These are phyloP conservation scores for Lampris incognitus DNA, from an alignment of 2,113 vertebrate species.

Conservation along the genomic window DNA sequence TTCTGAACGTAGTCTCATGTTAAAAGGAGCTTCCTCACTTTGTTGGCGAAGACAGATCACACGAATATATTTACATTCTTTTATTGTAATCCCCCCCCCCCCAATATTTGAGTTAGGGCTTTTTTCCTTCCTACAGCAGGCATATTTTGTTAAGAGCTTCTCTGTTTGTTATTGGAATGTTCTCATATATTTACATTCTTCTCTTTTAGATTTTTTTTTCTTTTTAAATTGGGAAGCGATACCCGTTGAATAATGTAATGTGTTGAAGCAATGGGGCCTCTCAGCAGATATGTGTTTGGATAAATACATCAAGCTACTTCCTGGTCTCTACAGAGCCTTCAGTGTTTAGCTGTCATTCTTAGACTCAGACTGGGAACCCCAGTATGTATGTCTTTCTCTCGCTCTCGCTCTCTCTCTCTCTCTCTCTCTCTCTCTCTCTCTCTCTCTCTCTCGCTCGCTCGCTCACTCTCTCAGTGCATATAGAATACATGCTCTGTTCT, in stretches of 20 bases:
- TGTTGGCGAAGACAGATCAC: not conserved
- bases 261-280: conserved; percentile 54
- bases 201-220: not conserved
- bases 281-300: conserved; percentile 76
- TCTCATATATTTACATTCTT: not conserved
- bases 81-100: no score
- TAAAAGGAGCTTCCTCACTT: not conserved
- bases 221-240: conserved; percentile 23
- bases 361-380: conserved; percentile 66
- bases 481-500: conserved; percentile 77
- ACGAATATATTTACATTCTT: no score
- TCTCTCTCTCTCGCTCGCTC: conserved; percentile 35
- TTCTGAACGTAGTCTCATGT: not conserved
- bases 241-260: conserved; percentile 37
- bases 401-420: conserved; percentile 13
- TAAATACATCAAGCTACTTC: conserved; percentile 78
- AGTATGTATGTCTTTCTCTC: conserved; percentile 20
- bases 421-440: conserved; percentile 9
- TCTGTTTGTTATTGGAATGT: not conserved
- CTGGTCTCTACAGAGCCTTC: conserved; percentile 76
- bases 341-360: conserved; percentile 75
- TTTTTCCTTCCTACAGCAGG: not conserved
- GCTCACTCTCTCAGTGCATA: conserved; percentile 60
- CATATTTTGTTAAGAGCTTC: not conserved
- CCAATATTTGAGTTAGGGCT: no score